Percentiles rank a stretch among this genome's conserved stretches.
Evolutionary conservation across 2,113 vertebrate genomes (phyloP).

Genomic region (Panurus biarmicus): DNA sequence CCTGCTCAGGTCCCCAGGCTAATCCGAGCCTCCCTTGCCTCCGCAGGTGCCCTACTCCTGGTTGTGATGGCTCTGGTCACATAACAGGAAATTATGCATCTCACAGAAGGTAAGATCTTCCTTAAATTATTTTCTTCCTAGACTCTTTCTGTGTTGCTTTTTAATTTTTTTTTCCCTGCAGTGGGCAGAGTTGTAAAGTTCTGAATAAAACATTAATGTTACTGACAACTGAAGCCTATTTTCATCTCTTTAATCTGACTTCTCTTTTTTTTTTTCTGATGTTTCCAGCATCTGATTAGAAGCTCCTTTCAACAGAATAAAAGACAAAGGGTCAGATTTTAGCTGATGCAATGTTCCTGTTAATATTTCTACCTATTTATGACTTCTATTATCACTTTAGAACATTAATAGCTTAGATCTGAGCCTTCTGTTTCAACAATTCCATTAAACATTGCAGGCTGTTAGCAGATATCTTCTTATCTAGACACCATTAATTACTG

Average conservation of each 20-base stretch:
- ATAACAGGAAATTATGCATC: slow-evolving; percentile 84
- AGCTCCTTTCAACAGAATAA: slow-evolving; percentile 24
- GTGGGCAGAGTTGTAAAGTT: slow-evolving; percentile 27
- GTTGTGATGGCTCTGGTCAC: slow-evolving; percentile 82
- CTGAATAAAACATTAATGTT: slow-evolving; percentile 20
- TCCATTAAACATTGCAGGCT: slow-evolving; percentile 55
- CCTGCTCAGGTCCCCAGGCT: not conserved
- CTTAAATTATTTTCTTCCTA: not conserved
- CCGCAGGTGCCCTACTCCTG: slow-evolving; percentile 80
- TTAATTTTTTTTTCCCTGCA: not conserved
- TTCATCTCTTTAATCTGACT: slow-evolving; percentile 56
- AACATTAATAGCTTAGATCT: slow-evolving; percentile 55
- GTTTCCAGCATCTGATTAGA: slow-evolving; percentile 45
- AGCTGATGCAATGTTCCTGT: slow-evolving; percentile 59
- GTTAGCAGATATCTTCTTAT: slow-evolving; percentile 59
- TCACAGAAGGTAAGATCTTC: slow-evolving; percentile 74
- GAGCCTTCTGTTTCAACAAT: slow-evolving; percentile 55
- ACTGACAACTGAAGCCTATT: slow-evolving; percentile 24
- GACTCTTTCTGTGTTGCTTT: not conserved
- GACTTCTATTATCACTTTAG: slow-evolving; percentile 62
- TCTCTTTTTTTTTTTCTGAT: not conserved
- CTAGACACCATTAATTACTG: slow-evolving; percentile 59
- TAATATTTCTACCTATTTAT: slow-evolving; percentile 41
- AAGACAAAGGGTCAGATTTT: slow-evolving; percentile 59
- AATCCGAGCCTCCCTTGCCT: slow-evolving; percentile 7